These are phyloP conservation scores for Catocala fraxini DNA, from an alignment of 2,888 invertebrate genomes.

Conservation along the genomic window DNA sequence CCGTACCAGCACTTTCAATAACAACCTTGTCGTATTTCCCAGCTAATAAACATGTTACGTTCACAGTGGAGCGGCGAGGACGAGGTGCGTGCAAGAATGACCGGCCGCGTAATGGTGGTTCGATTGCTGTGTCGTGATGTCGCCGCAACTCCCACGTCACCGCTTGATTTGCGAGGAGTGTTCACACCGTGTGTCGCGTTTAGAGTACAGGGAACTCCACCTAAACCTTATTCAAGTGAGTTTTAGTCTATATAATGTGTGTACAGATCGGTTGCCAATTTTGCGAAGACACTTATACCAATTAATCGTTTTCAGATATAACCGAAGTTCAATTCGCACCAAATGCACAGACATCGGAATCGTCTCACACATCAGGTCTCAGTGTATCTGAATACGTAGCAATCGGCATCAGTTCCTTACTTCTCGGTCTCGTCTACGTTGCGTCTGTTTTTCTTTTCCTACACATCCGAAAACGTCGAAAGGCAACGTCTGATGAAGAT, in stretches of 20 bases:
- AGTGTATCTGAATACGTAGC: conserved; percentile 93
- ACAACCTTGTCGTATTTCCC: neutral
- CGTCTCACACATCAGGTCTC: conserved; percentile 88
- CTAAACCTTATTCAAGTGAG: conserved; percentile 83
- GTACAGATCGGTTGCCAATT: neutral
- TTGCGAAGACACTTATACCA: neutral
- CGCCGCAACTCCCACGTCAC: conserved; percentile 83
- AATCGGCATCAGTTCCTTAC: conserved; percentile 93
- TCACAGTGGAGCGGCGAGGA: conserved; percentile 94
- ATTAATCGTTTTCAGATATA: conserved; percentile 87
- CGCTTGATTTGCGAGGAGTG: conserved; percentile 87
- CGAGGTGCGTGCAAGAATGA: conserved; percentile 91
- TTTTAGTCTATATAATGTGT: conserved; percentile 1
- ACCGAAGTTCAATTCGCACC: conserved; percentile 93
- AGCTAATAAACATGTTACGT: conserved; percentile 50
- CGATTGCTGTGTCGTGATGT: conserved; percentile 93
- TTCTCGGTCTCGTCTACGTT: conserved; percentile 95
- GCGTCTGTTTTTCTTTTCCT: conserved; percentile 94
- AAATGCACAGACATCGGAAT: conserved; percentile 88
- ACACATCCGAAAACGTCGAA: conserved; percentile 91
- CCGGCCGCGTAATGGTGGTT: conserved; percentile 93
- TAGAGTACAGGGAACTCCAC: conserved; percentile 94
- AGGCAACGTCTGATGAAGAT: conserved; percentile 80
- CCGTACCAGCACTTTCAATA: neutral
- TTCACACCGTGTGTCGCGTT: conserved; percentile 96